Percentiles rank a stretch among this genome's conserved stretches.
These are phyloP conservation scores for Drosophila recens DNA, from an alignment of 2,888 invertebrate genomes.

Conservation along the genomic window DNA sequence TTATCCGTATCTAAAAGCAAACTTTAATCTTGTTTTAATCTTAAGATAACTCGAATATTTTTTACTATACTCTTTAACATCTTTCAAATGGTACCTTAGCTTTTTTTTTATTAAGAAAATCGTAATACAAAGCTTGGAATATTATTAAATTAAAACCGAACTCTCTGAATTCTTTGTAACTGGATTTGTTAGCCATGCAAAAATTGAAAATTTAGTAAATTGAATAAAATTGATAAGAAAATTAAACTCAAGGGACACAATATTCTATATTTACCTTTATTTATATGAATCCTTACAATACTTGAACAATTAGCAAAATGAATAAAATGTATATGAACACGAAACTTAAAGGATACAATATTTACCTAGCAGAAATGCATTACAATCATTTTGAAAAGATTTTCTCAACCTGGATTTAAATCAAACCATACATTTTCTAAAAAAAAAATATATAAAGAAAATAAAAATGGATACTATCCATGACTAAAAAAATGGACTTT, in stretches of 20 bases:
- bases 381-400: neutral
- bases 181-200: too few species aligned
- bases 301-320: neutral
- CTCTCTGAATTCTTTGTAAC: too few species aligned
- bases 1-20: too few species aligned
- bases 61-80: too few species aligned
- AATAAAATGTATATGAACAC: too few species aligned
- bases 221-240: neutral
- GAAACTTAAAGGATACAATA: too few species aligned
- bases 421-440: neutral
- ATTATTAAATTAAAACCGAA: too few species aligned
- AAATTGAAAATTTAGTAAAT: neutral
- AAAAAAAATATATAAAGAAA: neutral
- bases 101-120: too few species aligned
- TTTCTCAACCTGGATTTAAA: neutral
- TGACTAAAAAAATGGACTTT: conserved; percentile 3
- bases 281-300: neutral
- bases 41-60: too few species aligned
- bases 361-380: neutral
- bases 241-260: neutral
- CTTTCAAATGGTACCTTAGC: too few species aligned
- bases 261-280: neutral
- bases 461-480: neutral
- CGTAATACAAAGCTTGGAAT: too few species aligned
- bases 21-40: too few species aligned